Evolutionary conservation across 23 tunicate species (phyloP).

Genomic region (Clavelina lepadiformis): DNA sequence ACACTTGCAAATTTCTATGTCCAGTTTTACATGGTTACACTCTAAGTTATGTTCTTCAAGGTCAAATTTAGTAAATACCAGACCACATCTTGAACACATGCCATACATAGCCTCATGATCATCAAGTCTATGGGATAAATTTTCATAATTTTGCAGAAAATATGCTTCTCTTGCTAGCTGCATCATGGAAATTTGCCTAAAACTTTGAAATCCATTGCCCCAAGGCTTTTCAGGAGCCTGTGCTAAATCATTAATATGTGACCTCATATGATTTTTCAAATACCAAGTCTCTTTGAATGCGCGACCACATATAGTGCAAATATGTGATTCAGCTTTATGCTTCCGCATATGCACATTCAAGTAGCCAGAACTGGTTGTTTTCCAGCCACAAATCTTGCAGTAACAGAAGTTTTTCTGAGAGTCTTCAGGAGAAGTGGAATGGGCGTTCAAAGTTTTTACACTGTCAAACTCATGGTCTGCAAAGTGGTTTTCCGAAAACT

Average conservation of each 20-base stretch:
- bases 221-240: not conserved
- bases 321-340: constrained; percentile 58
- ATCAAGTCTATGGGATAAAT: not conserved
- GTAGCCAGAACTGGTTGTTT: constrained; percentile 61
- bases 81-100: constrained; percentile 26
- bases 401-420: constrained; percentile 6
- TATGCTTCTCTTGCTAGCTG: too few species aligned
- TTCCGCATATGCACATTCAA: constrained; percentile 63
- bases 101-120: constrained; percentile 8
- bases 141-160: too few species aligned
- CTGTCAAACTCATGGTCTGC: constrained; percentile 1
- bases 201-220: too few species aligned
- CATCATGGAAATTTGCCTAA: too few species aligned
- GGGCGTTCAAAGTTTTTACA: too few species aligned
- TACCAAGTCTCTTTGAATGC: constrained; percentile 68
- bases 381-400: constrained; percentile 59
- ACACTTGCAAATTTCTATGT: constrained; percentile 2
- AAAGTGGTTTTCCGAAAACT: constrained; percentile 11
- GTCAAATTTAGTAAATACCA: constrained; percentile 6
- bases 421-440: not conserved
- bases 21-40: constrained; percentile 2
- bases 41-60: constrained; percentile 3
- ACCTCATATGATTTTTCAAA: constrained; percentile 61
- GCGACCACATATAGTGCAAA: constrained; percentile 48
- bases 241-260: constrained; percentile 35